phyloP scores from a whole-genome alignment of 2,888 invertebrate genomes.

The Molorchus minor region DNA sequence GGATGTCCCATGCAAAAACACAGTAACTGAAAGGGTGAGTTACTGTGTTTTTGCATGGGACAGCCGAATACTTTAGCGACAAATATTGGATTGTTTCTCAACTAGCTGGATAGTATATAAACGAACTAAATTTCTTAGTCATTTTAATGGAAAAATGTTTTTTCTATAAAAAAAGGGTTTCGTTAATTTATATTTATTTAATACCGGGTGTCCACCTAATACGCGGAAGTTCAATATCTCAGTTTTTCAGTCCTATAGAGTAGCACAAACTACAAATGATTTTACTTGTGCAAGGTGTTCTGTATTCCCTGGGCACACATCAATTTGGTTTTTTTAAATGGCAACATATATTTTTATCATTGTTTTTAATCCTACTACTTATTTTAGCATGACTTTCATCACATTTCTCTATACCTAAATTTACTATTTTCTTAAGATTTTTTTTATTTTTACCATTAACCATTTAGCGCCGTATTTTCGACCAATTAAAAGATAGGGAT shows the following conservation, averaged over 20 bases:
- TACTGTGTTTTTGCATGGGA: too few species aligned
- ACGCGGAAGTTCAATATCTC: neutral
- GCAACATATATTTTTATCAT: neutral
- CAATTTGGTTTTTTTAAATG: conserved; percentile 1
- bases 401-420: conserved; percentile 4
- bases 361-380: neutral
- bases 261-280: neutral
- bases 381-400: neutral
- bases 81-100: neutral
- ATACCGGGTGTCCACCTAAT: conserved; percentile 1
- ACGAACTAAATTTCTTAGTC: neutral
- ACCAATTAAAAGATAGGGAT: neutral
- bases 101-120: neutral
- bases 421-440: neutral
- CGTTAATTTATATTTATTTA: conserved; percentile 6
- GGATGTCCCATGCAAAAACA: too few species aligned
- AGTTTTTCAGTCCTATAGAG: neutral
- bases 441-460: neutral
- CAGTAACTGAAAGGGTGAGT: too few species aligned
- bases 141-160: neutral
- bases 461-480: neutral
- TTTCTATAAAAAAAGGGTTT: neutral
- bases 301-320: neutral
- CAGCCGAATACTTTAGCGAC: neutral
- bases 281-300: neutral